Evolutionary conservation across 2,888 invertebrate genomes (phyloP).

Genomic region (Callyntrura guangdongensis): DNA sequence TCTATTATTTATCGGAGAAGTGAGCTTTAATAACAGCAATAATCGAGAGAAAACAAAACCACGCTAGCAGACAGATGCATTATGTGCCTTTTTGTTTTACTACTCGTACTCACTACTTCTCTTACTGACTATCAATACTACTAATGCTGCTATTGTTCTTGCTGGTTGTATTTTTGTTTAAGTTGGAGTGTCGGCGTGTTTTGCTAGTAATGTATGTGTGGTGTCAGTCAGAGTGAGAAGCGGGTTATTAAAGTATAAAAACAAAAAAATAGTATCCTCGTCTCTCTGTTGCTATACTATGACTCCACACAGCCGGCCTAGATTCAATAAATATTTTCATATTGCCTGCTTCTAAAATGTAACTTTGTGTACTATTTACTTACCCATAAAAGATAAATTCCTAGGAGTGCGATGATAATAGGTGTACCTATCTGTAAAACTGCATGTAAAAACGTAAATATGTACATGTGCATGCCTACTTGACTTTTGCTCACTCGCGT

Average conservation of each 20-base stretch:
- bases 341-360: not conserved
- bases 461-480: slow-evolving; percentile 25
- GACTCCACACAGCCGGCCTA: slow-evolving; percentile 33
- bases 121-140: not conserved
- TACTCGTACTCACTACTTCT: not conserved
- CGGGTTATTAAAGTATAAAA: slow-evolving; percentile 63
- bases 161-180: not conserved
- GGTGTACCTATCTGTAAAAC: not conserved
- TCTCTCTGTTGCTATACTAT: not conserved
- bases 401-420: not conserved
- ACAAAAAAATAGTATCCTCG: not conserved
- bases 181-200: no score
- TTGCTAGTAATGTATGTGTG: not conserved
- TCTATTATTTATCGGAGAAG: slow-evolving; percentile 48
- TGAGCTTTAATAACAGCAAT: slow-evolving; percentile 48
- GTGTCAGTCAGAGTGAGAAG: slow-evolving; percentile 46
- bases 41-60: slow-evolving; percentile 39
- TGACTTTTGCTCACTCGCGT: slow-evolving; percentile 9
- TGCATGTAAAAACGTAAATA: not conserved
- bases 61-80: slow-evolving; percentile 32
- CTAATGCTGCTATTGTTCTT: not conserved
- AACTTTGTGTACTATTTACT: not conserved
- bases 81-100: not conserved
- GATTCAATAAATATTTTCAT: slow-evolving; percentile 47
- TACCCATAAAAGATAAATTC: not conserved